Base-by-base conservation (phyloP, 2,888 invertebrate genomes). In the Argyresthia albistria region DNA sequence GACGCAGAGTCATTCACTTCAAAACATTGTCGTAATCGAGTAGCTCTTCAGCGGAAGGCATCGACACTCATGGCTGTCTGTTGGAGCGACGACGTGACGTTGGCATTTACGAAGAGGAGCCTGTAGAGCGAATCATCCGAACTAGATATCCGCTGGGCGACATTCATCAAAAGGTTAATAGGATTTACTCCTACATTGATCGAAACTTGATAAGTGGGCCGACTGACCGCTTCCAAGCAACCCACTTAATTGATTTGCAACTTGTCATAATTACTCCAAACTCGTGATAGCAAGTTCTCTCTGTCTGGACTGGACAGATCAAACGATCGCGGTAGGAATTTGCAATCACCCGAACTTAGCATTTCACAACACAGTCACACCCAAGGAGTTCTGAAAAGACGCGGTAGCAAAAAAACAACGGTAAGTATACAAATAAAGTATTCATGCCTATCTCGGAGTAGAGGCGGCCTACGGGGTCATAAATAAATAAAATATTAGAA, bases 241-340 rank as follows among this genome's bases (percentile, higher is more conserved):
- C 59, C 62, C 60, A 65, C 65, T 62, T 66, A 61, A 68, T 63
- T 63, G 69, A 69, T 65, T 67, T 59, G 67, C 63, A 63, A 65
- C 62, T 65, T 59, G 57, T 61, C 58, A 59, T 66, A 67, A 70
- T 68, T 67, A 63, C 64, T 59, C 63, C 53, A 58, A 62, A 65
- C 61, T 61, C 58, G 53, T 50, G 57, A 55, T 35, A 43, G 36
- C 48, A 53, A 15, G 15, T 47, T 35, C 48, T 48, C 37, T 48
- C 37, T 48, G 37, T 37, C 37, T 14, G 11, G 36, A 43, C 43
- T n/a, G 12, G 45, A 48, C 37, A 37, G 48, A 48, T 48, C 48
- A 48, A 48, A 37, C 37, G 48, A 25, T 15, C 48, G 48, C 48
- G 6, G 48, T 37, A 9, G 37, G 48, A 48, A 48, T 48, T 48